A percentile compares a stretch with the other conserved stretches of the same genome.
These are phyloP conservation scores for Meloidogyne floridensis DNA, from an alignment of 1,140 invertebrate species.

Conservation along the genomic window DNA sequence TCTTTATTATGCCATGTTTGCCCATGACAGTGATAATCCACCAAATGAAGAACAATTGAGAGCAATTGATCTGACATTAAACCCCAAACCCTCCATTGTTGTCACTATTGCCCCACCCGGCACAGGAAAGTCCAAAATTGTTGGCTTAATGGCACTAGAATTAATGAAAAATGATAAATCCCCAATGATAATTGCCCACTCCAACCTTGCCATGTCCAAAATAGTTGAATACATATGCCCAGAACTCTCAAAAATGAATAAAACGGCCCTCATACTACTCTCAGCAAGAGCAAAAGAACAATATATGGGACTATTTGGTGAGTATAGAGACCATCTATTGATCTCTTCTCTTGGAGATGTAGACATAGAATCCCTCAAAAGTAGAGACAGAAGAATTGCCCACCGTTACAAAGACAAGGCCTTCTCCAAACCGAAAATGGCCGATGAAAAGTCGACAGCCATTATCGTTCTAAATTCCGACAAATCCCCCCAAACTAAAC, in stretches of 20 bases:
- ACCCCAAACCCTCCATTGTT: background rate
- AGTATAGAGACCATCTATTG: background rate
- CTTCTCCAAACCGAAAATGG: background rate
- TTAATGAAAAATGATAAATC: background rate
- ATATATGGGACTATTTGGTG: background rate
- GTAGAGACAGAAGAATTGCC: background rate
- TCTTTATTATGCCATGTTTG: background rate
- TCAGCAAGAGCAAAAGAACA: slow-evolving; percentile 7
- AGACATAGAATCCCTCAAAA: background rate
- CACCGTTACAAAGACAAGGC: background rate
- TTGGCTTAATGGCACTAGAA: background rate
- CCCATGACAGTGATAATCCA: background rate
- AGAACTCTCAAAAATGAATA: background rate
- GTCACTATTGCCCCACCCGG: slow-evolving; percentile 2
- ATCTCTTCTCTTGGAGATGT: background rate
- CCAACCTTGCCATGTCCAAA: background rate
- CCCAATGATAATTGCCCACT: background rate
- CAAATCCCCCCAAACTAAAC: background rate
- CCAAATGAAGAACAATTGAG: background rate
- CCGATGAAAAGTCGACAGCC: background rate
- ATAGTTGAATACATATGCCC: background rate
- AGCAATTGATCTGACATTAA: background rate
- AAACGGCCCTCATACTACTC: slow-evolving; percentile 5
- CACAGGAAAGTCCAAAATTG: slow-evolving; percentile 6
- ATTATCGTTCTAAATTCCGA: background rate